phyloP scores from a whole-genome alignment of 2,888 invertebrate species.

The Tinea trinotella region DNA sequence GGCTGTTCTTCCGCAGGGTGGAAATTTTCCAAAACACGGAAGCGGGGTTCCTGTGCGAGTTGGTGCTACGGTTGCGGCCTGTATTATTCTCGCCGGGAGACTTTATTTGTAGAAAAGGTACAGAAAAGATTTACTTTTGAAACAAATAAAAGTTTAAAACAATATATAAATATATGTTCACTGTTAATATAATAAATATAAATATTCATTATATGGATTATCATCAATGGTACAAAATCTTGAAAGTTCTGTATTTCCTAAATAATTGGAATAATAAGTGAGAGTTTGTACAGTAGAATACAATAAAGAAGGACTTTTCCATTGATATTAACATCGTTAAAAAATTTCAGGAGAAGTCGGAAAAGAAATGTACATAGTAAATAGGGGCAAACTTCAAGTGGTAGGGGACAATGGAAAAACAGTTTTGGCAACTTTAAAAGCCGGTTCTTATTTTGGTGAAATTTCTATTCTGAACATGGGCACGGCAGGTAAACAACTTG shows the following conservation, averaged over 20 bases:
- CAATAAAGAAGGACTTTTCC: background rate
- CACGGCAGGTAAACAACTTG: conserved; percentile 98
- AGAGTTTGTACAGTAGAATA: too few relatives aligned
- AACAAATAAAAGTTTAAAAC: background rate
- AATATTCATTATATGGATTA: too few relatives aligned
- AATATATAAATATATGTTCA: too few relatives aligned
- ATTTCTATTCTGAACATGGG: conserved; percentile 99
- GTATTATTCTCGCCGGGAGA: conserved; percentile 98
- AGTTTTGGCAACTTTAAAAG: conserved; percentile 96
- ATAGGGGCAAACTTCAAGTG: conserved; percentile 94
- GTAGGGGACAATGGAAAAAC: conserved; percentile 96
- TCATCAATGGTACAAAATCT: too few relatives aligned
- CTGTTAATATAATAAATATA: too few relatives aligned
- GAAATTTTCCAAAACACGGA: conserved; percentile 99
- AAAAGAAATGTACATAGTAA: conserved; percentile 99
- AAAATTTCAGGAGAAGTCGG: conserved; percentile 93
- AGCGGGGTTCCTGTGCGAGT: conserved; percentile 97
- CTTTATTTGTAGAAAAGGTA: conserved; percentile 99
- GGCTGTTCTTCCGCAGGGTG: conserved; percentile 72
- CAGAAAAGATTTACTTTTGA: conserved; percentile 3
- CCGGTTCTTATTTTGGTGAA: conserved; percentile 99
- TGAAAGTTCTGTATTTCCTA: too few relatives aligned
- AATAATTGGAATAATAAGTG: too few relatives aligned
- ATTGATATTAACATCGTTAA: background rate
- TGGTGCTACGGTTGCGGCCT: conserved; percentile 93